Percentiles rank a stretch among this genome's conserved stretches.
Evolutionary conservation across 2,797 vertebrate genomes (phyloP).

Genomic region (Smutsia temminckii): DNA sequence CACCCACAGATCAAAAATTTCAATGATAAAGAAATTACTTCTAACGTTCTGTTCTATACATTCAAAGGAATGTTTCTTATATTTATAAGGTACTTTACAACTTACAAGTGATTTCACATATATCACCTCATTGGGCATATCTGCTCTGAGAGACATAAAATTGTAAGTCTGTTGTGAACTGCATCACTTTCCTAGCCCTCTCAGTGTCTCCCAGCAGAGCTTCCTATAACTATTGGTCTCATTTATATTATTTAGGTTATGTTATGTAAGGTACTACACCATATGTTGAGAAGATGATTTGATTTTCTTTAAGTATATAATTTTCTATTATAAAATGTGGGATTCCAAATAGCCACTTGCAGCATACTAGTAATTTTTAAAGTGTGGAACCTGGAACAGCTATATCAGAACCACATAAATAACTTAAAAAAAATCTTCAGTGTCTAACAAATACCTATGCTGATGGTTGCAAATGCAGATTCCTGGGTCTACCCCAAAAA

Average conservation of each 20-base stretch:
- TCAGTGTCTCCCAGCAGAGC: neutral
- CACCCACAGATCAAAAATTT: slow-evolving; percentile 32
- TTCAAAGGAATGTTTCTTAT: slow-evolving; percentile 42
- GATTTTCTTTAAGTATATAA: neutral
- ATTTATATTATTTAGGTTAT: slow-evolving; percentile 20
- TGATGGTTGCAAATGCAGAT: neutral
- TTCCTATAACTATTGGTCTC: slow-evolving; percentile 6
- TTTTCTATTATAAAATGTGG: slow-evolving; percentile 26
- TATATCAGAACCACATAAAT: neutral
- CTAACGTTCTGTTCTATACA: neutral
- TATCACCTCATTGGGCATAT: neutral
- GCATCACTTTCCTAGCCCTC: neutral
- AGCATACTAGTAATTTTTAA: neutral
- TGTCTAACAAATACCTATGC: neutral
- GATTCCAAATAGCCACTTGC: slow-evolving; percentile 11
- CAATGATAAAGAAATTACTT: slow-evolving; percentile 50
- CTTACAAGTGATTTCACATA: neutral
- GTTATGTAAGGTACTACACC: neutral
- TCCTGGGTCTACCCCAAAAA: neutral
- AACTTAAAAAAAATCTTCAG: neutral
- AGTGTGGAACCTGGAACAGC: neutral
- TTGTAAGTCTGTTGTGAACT: neutral
- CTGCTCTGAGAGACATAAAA: slow-evolving; percentile 24
- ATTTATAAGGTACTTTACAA: slow-evolving; percentile 40
- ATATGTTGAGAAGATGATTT: slow-evolving; percentile 37